These are phyloP conservation scores for Sylvietta virens DNA, from an alignment of 2,113 vertebrate species.

Conservation along the genomic window DNA sequence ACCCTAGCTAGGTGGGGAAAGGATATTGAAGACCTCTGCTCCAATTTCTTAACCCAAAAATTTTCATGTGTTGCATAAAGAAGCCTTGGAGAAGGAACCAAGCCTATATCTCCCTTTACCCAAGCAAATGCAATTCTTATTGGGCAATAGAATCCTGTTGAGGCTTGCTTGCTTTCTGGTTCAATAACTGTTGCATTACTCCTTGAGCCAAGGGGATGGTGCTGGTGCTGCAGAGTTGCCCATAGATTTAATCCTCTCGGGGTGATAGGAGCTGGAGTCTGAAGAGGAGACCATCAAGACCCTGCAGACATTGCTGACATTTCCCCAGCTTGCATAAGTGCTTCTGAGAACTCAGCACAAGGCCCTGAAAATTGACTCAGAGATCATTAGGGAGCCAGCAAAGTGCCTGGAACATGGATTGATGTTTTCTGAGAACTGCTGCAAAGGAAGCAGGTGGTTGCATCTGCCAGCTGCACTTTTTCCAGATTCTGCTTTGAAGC, in stretches of 20 bases:
- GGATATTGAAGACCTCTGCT: neutral
- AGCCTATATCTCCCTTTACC: neutral
- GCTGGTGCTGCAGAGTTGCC: neutral
- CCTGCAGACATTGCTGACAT: neutral
- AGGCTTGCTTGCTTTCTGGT: neutral
- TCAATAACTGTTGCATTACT: neutral
- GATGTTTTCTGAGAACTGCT: conserved; percentile 46
- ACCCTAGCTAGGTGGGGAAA: neutral
- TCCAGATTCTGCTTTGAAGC: conserved; percentile 2
- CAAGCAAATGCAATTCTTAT: neutral
- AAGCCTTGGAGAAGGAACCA: neutral
- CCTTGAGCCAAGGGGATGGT: neutral
- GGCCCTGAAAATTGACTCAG: conserved; percentile 6
- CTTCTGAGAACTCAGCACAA: conserved; percentile 1
- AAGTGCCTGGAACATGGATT: conserved; percentile 5
- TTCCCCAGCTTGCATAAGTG: neutral
- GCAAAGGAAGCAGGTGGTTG: conserved; percentile 2
- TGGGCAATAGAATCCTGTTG: accelerated
- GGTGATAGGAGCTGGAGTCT: neutral
- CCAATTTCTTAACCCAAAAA: neutral
- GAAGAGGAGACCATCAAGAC: neutral
- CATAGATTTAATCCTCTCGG: neutral
- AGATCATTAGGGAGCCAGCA: conserved; percentile 24
- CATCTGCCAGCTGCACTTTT: conserved; percentile 42
- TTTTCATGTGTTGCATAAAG: neutral